A percentile compares a stretch with the other conserved stretches of the same genome.
phyloP scores from a whole-genome alignment of 35 echinoderm and acorn worm species.

The Heliocidaris erythrogramma region DNA sequence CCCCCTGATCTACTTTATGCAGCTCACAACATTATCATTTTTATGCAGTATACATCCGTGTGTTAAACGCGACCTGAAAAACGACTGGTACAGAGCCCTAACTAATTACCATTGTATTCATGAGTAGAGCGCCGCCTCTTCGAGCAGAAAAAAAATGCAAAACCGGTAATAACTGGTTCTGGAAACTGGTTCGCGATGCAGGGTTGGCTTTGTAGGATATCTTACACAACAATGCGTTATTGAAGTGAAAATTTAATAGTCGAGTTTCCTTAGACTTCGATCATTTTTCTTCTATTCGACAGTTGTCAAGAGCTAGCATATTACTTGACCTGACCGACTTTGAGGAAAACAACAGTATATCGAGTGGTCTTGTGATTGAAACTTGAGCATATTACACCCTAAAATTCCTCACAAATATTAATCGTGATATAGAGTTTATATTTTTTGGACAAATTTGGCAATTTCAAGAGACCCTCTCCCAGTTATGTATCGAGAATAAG shows the following conservation, averaged over 20 bases:
- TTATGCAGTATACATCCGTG: no score
- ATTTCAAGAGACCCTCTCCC: no score
- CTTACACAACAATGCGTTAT: neutral
- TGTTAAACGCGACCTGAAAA: neutral
- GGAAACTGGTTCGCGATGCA: neutral
- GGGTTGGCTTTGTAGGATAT: neutral
- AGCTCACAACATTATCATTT: neutral
- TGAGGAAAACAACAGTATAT: neutral
- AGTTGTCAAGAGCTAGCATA: neutral
- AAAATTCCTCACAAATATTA: no score
- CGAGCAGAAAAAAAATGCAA: neutral
- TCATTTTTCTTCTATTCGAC: neutral
- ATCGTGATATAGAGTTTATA: no score
- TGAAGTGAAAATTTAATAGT: neutral
- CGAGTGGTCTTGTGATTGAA: neutral
- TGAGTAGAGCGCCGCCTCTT: neutral
- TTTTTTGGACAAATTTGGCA: no score
- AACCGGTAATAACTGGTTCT: neutral
- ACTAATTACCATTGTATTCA: conserved; percentile 18
- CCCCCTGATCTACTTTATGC: neutral
- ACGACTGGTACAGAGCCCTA: neutral
- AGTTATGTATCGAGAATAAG: no score
- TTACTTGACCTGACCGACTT: neutral
- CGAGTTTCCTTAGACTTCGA: neutral
- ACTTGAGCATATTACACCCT: neutral